Evolutionary conservation across 2,797 vertebrate genomes (phyloP), one percentile per base, ranked within the genome.

Genomic region (Tapera naevia): DNA sequence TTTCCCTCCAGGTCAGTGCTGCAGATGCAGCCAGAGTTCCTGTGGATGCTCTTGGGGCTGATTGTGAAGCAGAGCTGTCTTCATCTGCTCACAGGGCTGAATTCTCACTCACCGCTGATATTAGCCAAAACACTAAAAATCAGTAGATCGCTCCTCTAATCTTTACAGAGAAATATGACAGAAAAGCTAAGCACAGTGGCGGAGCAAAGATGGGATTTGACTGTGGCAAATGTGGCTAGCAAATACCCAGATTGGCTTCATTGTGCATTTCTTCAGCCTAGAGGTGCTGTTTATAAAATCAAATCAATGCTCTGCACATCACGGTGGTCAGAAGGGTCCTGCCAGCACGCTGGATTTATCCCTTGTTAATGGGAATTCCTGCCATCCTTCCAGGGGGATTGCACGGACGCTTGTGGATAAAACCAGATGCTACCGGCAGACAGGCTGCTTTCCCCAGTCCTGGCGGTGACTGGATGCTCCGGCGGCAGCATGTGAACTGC

Each of bases 351-450:
- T 1, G 27, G 23, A 17, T 46, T 53, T 37, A 7, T 41, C 41
- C 37, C 73, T 27, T 15, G 23, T 8, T 25, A 16, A 21, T 0
- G 25, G 41, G 23, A 51, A 62, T 43, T 28, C 43, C 76, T 17
- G 3, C 11, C 14, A 24, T 10, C 30, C 69, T 62, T 57, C 17
- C 83, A 23, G 53, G 8, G 17, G 43, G 60, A 53, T 4, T 4
- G 73, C 72, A 27, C 15, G 30, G 60, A 35, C 5, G 7, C 45
- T 14, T 19, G 4, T 0, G 48, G 53, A 43, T 56, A 14, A 45
- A 32, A 8, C 2, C 28, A 24, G 33, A 4, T 1, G 28, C 23
- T n/a, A 43, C 11, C 1, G 2, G 65, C 58, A 51, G 54, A 2
- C 48, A 4, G 66, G 41, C 24, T 48, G 61, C 66, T 64, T 30